phyloP scores from a whole-genome alignment of 2,888 invertebrate genomes.

The Lamellibrachia columna region DNA sequence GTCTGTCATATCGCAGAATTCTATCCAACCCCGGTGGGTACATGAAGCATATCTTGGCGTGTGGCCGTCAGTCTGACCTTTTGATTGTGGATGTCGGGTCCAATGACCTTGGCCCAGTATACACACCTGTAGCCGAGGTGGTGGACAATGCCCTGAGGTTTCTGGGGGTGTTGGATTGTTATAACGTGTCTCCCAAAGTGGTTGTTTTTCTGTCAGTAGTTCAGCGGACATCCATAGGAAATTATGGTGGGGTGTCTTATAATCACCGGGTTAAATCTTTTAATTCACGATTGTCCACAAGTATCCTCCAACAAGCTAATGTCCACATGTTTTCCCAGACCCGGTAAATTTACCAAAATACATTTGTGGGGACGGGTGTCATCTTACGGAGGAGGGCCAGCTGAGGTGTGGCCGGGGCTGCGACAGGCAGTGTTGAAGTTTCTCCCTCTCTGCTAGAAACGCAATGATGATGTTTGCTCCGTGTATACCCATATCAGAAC shows the following conservation, averaged over 20 bases:
- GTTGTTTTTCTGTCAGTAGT: neutral
- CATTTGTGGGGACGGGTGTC: too few species aligned
- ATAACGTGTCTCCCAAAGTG: neutral
- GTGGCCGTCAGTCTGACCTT: neutral
- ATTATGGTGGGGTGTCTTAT: neutral
- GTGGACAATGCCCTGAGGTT: neutral
- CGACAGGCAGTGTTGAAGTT: too few species aligned
- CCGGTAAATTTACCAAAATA: too few species aligned
- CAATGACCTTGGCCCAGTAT: neutral
- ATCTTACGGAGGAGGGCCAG: too few species aligned
- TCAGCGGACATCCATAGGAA: neutral
- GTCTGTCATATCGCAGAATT: neutral
- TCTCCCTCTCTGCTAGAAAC: too few species aligned
- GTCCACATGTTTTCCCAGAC: too few species aligned
- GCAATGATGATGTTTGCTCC: too few species aligned
- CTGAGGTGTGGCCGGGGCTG: too few species aligned
- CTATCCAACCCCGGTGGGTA: neutral
- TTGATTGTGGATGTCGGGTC: neutral
- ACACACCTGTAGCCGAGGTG: neutral
- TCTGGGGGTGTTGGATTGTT: neutral
- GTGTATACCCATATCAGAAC: too few species aligned
- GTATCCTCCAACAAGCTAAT: too few species aligned
- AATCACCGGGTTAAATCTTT: neutral
- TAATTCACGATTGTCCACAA: neutral
- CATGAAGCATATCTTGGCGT: neutral